A percentile compares a stretch with the other conserved stretches of the same genome.
These are phyloP conservation scores for Lagodon rhomboides DNA, from an alignment of 2,797 vertebrate species.

Conservation along the genomic window DNA sequence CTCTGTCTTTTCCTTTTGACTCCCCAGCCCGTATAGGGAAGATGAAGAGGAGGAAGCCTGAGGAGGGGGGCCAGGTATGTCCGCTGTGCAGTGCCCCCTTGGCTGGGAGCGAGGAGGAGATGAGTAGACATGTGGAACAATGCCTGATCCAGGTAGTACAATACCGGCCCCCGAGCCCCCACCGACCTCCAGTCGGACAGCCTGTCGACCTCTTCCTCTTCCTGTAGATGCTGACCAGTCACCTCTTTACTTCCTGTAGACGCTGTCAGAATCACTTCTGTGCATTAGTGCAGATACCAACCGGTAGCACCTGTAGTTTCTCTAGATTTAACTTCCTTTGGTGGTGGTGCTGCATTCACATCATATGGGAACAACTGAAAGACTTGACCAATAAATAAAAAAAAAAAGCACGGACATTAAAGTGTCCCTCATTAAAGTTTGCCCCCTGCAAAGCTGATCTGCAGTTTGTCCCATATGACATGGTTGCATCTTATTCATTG, in stretches of 20 bases:
- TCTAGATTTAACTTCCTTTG: conserved; percentile 21
- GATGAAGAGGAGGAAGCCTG: conserved; percentile 99
- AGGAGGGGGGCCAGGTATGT: conserved; percentile 99
- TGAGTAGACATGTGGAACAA: conserved; percentile 99
- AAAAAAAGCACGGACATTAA: too few relatives aligned
- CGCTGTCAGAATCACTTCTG: conserved; percentile 38
- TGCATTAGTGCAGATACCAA: conserved; percentile 22
- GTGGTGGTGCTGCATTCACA: conserved; percentile 27
- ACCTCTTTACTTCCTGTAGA: conserved; percentile 57
- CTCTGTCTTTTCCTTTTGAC: conserved; percentile 10
- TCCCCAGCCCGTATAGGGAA: conserved; percentile 97
- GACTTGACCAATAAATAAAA: background rate
- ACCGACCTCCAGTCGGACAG: conserved; percentile 63
- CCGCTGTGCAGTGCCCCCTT: conserved; percentile 98
- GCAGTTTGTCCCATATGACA: conserved; percentile 61
- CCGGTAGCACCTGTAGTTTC: conserved; percentile 23
- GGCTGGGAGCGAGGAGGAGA: conserved; percentile 99
- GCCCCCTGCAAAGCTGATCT: background rate
- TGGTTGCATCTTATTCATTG: conserved; percentile 33
- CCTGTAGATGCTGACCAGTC: conserved; percentile 73
- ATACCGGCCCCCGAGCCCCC: conserved; percentile 60
- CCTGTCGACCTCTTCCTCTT: conserved; percentile 74
- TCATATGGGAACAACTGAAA: conserved; percentile 59
- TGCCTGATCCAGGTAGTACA: conserved; percentile 99
- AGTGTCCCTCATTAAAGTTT: background rate